phyloP scores from a whole-genome alignment of 2,888 invertebrate genomes.

The Drepanosiphum platanoidis region DNA sequence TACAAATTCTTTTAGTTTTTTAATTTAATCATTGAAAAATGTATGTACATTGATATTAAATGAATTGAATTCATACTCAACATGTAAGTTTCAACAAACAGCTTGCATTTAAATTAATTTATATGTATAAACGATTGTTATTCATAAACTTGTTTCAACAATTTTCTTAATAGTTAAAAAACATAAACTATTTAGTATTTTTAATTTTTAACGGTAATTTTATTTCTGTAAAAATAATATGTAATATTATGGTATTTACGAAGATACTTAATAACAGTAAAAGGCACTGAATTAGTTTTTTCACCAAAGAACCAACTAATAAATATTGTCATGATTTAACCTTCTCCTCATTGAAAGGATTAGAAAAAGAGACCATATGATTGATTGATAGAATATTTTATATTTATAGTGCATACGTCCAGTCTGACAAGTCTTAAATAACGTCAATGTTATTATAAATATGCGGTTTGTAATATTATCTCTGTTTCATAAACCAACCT shows the following conservation, averaged over 20 bases:
- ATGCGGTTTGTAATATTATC: background rate
- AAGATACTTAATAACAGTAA: background rate
- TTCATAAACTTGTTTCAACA: too few relatives aligned
- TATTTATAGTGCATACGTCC: constrained; percentile 1
- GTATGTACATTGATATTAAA: too few relatives aligned
- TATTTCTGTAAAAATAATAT: background rate
- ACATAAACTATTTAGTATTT: too few relatives aligned
- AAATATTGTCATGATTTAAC: background rate
- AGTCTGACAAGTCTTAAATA: constrained; percentile 46
- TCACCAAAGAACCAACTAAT: background rate
- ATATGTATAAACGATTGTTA: too few relatives aligned
- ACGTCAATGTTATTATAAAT: background rate
- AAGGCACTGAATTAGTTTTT: background rate
- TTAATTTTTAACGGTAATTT: background rate
- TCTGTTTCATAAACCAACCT: background rate
- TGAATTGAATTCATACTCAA: background rate
- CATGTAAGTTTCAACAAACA: too few relatives aligned
- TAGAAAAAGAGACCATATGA: constrained; percentile 18
- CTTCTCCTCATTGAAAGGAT: constrained; percentile 8
- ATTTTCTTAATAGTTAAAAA: too few relatives aligned
- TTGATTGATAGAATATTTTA: constrained; percentile 39
- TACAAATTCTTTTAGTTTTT: background rate
- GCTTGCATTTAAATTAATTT: too few relatives aligned
- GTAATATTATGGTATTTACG: background rate
- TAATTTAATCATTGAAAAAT: background rate